Base-by-base conservation (phyloP, 2,113 vertebrate genomes). In the Dasypus novemcinctus region DNA sequence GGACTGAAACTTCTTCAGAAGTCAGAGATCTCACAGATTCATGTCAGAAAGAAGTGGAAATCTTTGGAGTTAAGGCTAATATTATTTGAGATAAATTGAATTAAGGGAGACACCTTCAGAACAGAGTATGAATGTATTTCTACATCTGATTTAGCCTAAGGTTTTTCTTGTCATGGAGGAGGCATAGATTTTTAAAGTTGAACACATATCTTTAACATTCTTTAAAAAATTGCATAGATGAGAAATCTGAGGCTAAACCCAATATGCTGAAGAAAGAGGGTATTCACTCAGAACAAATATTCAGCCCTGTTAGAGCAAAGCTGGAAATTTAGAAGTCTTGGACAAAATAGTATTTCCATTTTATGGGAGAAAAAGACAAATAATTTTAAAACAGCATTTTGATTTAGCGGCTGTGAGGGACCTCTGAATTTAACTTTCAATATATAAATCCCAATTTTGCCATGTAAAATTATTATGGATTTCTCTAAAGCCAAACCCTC, bases 381-480 rank as follows among this genome's bases (percentile, higher is more conserved):
- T 97, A 97, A 96, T 95, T 97, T 98, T 96, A 97, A 88, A 98
- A 96, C 87, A 96, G 91, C 1, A 4, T 98, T 98, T 98, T 98
- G 96, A 98, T 98, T 98, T 96, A 96, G 71, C 63, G 97, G 96
- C 88, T 97, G 90, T 96, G 96, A 97, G 96, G 82, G 93, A 92
- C 92, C 75, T 98, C 92, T 95, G 87, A 95, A 98, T 98, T 98
- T 97, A 98, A 98, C 98, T 97, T 96, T 97, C 43, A 20, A 94
- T 97, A 97, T 96, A 98, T 97, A 98, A 97, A 98, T 98, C 93
- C 94, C 95, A 97, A 94, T 98, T 98, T 98, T 98, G 81, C 97
- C 96, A 98, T 97, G 97, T 97, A 98, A 97, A 98, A 97, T 98
- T 98, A 98, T 97, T 98, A 98, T 82, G 85, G 97, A 96, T 98